Conservation (phyloP, 2,888 invertebrate species). For the Galeopsomyia nigrocyanea region DNA sequence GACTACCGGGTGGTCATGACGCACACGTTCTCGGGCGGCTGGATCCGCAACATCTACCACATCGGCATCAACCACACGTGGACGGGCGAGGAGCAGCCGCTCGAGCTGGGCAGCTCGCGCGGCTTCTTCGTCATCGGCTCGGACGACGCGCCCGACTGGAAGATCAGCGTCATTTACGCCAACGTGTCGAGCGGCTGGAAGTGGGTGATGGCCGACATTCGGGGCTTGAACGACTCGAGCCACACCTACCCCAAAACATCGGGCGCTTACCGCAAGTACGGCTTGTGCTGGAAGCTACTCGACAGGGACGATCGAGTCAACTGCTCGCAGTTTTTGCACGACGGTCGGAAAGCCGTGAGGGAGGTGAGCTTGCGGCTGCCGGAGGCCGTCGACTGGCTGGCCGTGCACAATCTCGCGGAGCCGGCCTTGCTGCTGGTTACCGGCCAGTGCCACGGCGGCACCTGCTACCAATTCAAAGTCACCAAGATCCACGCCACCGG, state of each 20-base stretch:
- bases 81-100: no score
- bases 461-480: constrained; percentile 2
- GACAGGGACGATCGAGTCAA: constrained; percentile 3
- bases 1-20: constrained; percentile 27
- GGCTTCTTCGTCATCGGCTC: no score
- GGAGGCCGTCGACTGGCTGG: constrained; percentile 18
- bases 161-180: no score
- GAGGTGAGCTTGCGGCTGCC: background rate
- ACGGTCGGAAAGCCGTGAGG: background rate
- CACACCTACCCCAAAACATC: no score
- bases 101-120: no score
- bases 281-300: constrained; percentile 4
- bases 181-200: no score
- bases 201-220: background rate
- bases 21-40: constrained; percentile 11
- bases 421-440: constrained; percentile 5
- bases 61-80: constrained; percentile 9
- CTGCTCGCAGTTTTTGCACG: constrained; percentile 19
- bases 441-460: constrained; percentile 11
- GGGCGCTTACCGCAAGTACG: background rate
- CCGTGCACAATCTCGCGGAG: constrained; percentile 8
- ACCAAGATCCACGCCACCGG: background rate
- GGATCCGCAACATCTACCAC: constrained; percentile 8
- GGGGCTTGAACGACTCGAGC: background rate
- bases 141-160: no score